phyloP scores from a whole-genome alignment of 2,888 invertebrate species.

The Priocnemis perturbator region DNA sequence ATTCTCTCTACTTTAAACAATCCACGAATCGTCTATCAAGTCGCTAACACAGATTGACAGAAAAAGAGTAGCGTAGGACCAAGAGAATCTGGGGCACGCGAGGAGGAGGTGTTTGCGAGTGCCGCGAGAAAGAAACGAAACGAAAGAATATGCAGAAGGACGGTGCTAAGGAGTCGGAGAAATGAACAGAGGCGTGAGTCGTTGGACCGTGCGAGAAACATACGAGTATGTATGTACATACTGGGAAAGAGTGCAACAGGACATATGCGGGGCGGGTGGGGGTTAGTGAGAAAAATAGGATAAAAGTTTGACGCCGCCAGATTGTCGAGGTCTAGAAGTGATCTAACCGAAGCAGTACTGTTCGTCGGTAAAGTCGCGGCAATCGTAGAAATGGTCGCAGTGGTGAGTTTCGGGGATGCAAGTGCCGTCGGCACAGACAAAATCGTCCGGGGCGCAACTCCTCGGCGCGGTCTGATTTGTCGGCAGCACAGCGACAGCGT shows the following conservation, averaged over 20 bases:
- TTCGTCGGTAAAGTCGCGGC: constrained; percentile 93
- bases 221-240: no score
- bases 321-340: constrained; percentile 66
- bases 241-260: not conserved
- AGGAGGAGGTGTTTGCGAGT: not conserved
- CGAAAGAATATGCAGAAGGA: not conserved
- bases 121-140: not conserved
- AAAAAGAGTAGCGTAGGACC: constrained; percentile 60
- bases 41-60: constrained; percentile 71
- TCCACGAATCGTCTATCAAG: constrained; percentile 66
- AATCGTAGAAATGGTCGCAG: constrained; percentile 94
- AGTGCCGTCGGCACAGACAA: constrained; percentile 80
- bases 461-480: constrained; percentile 67
- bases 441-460: constrained; percentile 75
- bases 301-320: constrained; percentile 51
- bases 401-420: constrained; percentile 87
- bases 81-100: constrained; percentile 60
- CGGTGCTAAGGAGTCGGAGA: no score
- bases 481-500: constrained; percentile 61
- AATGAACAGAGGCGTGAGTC: not conserved
- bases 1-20: constrained; percentile 61
- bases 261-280: no score
- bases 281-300: not conserved
- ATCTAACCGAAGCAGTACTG: constrained; percentile 87
- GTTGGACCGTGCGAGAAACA: not conserved